These are phyloP conservation scores for Aphrocallistes beatrix DNA, from an alignment of 37 sponge, comb jelly and placozoan genomes.

Conservation along the genomic window DNA sequence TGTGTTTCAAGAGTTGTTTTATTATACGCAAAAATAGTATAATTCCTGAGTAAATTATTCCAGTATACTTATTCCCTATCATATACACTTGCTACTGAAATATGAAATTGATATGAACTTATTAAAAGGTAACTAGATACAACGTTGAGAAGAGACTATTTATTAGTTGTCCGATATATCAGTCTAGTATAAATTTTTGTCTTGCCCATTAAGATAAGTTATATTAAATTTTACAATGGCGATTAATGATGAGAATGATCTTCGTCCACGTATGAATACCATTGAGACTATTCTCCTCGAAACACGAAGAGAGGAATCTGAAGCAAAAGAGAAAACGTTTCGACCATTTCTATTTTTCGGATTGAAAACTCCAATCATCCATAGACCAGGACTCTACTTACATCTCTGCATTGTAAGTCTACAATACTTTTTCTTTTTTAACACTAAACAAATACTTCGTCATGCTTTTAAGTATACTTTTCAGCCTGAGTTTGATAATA, in stretches of 20 bases:
- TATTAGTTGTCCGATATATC: too few species aligned
- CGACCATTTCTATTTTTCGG: conserved; percentile 1
- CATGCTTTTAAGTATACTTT: background rate
- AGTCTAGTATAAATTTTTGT: too few species aligned
- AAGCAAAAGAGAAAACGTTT: background rate
- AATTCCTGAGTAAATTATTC: too few species aligned
- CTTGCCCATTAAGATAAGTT: too few species aligned
- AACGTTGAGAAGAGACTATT: too few species aligned
- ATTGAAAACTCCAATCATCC: background rate
- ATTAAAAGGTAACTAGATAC: too few species aligned
- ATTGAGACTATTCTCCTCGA: background rate
- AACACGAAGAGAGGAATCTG: background rate
- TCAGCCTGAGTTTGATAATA: background rate
- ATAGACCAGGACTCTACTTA: background rate
- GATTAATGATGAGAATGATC: background rate
- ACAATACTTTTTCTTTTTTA: background rate
- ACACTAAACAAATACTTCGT: background rate
- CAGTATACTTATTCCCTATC: too few species aligned
- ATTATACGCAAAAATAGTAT: too few species aligned
- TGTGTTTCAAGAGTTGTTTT: too few species aligned
- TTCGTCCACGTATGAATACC: background rate
- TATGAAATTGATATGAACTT: too few species aligned
- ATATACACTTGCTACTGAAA: too few species aligned
- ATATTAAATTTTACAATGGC: too few species aligned
- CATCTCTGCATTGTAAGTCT: background rate